These are phyloP conservation scores for Megaceryle alcyon DNA, from an alignment of 2,797 vertebrate species.

Conservation along the genomic window DNA sequence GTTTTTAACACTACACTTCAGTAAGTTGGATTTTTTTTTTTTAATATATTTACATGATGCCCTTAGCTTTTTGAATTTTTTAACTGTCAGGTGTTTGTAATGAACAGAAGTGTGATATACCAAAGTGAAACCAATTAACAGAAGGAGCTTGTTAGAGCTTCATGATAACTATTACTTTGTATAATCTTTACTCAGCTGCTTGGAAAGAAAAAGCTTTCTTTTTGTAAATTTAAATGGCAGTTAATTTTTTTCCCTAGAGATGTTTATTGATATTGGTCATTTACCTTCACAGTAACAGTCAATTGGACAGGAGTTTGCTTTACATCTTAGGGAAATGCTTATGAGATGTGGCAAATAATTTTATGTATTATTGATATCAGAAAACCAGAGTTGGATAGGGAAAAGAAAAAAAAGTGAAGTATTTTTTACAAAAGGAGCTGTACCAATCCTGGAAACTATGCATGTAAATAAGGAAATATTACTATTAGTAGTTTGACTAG, in stretches of 20 bases:
- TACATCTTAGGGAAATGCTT: not conserved
- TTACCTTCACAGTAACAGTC: not conserved
- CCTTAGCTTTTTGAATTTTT: not conserved
- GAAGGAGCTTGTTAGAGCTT: not conserved
- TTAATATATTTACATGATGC: not conserved
- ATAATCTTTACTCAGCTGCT: not conserved
- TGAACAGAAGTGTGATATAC: not conserved
- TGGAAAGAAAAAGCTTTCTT: not conserved
- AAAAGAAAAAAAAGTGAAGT: not conserved
- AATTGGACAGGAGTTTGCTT: not conserved
- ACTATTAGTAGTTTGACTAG: not conserved
- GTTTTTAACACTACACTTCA: slow-evolving; percentile 93
- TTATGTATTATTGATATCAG: not conserved
- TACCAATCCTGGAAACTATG: not conserved
- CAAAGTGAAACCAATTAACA: not conserved
- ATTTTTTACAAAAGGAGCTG: not conserved
- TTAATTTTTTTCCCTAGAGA: not conserved
- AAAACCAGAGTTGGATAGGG: not conserved
- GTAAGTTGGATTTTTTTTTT: slow-evolving; percentile 78
- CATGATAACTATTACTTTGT: not conserved
- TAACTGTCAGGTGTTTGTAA: not conserved
- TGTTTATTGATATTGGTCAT: not conserved
- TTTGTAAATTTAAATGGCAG: not conserved
- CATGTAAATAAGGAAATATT: not conserved
- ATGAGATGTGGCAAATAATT: not conserved